A percentile compares a stretch with the other conserved stretches of the same genome.
These are phyloP conservation scores for Lordiphosa clarofinis DNA, from an alignment of 1,140 invertebrate species.

Conservation along the genomic window DNA sequence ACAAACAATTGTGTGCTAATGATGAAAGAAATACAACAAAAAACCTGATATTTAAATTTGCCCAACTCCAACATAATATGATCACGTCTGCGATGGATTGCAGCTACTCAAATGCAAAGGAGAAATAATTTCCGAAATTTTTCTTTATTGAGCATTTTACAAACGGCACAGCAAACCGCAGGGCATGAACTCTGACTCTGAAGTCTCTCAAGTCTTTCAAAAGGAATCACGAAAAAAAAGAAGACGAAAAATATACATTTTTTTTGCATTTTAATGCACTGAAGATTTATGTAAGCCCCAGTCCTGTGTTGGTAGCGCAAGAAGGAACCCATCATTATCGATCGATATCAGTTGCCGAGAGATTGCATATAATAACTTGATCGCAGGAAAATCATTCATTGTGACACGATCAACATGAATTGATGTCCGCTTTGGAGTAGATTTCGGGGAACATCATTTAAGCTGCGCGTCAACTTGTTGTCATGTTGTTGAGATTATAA, in stretches of 20 bases:
- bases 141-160: conserved; percentile 70
- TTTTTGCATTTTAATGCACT: conserved; percentile 31
- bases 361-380: conserved; percentile 65
- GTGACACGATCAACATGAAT: conserved; percentile 59
- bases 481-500: conserved; percentile 18
- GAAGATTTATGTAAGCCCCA: conserved; percentile 62
- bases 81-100: conserved; percentile 31
- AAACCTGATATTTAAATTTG: conserved; percentile 12
- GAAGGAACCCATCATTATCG: conserved; percentile 67
- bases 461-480: conserved; percentile 29
- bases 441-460: conserved; percentile 3
- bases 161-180: conserved; percentile 67
- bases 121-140: conserved; percentile 57
- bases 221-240: conserved; percentile 26
- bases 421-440: conserved; percentile 1
- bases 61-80: conserved; percentile 41
- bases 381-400: conserved; percentile 68
- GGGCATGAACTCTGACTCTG: conserved; percentile 64
- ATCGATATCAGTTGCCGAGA: conserved; percentile 52
- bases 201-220: conserved; percentile 32
- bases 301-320: conserved; percentile 51
- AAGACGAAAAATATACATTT: conserved; percentile 12
- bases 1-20: conserved; percentile 64
- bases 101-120: conserved; percentile 38
- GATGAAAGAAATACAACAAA: conserved; percentile 33